Percentiles rank a stretch among this genome's conserved stretches.
Evolutionary conservation across 1,140 invertebrate species (phyloP).

Genomic region (Cydia fagiglandana): DNA sequence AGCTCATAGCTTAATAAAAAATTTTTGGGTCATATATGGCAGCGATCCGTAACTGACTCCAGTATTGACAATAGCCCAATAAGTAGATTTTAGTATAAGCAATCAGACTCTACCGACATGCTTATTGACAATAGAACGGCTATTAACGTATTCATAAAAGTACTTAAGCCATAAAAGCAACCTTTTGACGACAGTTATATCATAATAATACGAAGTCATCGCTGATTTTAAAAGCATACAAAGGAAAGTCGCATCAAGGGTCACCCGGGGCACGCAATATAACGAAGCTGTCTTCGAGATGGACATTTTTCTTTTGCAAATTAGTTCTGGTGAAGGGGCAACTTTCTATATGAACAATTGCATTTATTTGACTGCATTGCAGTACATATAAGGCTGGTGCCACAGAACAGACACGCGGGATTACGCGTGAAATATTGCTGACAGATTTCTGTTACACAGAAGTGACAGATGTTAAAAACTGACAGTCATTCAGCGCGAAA

Average conservation of each 20-base stretch:
- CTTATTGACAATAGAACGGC: conserved; percentile 16
- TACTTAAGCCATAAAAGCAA: conserved; percentile 10
- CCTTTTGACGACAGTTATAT: conserved; percentile 18
- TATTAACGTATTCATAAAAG: conserved; percentile 23
- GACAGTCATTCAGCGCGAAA: too few relatives aligned
- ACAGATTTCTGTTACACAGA: not conserved
- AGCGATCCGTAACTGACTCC: too few relatives aligned
- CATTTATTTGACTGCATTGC: conserved; percentile 19
- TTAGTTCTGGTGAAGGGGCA: conserved; percentile 29
- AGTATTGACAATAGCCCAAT: not conserved
- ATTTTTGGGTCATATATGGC: too few relatives aligned
- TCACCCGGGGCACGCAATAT: conserved; percentile 20
- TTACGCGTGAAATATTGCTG: not conserved
- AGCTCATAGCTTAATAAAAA: too few relatives aligned
- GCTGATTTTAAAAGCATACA: conserved; percentile 23
- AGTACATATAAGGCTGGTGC: not conserved
- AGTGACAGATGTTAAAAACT: too few relatives aligned
- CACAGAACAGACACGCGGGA: not conserved
- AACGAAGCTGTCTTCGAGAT: conserved; percentile 18
- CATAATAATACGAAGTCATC: conserved; percentile 20
- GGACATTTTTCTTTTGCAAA: conserved; percentile 24
- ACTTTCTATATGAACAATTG: conserved; percentile 30
- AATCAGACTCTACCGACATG: conserved; percentile 6
- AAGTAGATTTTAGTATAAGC: conserved; percentile 10
- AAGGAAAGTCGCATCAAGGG: conserved; percentile 29